phyloP scores from a whole-genome alignment of 2,797 vertebrate species.

The Lycodopsis pacificus region DNA sequence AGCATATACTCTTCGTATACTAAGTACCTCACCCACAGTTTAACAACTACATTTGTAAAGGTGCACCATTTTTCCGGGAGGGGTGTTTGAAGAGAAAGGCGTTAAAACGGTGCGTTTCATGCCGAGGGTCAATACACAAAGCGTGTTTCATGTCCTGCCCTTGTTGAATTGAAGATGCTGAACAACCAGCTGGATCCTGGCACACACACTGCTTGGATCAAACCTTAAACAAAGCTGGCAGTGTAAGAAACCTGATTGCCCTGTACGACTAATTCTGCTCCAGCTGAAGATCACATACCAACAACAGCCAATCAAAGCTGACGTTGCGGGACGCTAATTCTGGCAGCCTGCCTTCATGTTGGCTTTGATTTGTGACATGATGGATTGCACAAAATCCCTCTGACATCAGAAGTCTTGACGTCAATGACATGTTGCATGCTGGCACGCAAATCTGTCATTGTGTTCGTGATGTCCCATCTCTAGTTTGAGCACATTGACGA shows the following conservation, averaged over 20 bases:
- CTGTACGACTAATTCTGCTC: neutral
- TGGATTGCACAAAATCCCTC: slow-evolving; percentile 18
- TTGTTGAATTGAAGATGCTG: neutral
- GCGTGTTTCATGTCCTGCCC: neutral
- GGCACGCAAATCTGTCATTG: slow-evolving; percentile 14
- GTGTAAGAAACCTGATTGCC: neutral
- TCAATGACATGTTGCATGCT: slow-evolving; percentile 2
- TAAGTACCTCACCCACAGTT: too few species aligned
- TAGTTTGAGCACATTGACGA: neutral
- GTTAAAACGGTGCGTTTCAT: neutral
- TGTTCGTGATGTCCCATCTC: slow-evolving; percentile 6
- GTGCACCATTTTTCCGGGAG: neutral
- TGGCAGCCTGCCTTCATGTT: neutral
- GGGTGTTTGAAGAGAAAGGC: too few species aligned
- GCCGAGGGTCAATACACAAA: neutral
- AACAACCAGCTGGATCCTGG: neutral
- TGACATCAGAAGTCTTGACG: slow-evolving; percentile 5
- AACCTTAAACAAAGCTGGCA: neutral
- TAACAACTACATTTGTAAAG: too few species aligned
- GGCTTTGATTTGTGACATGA: neutral
- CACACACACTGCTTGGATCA: neutral
- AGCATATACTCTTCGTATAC: neutral
- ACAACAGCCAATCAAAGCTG: neutral
- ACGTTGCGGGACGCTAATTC: neutral
- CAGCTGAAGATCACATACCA: neutral